Conservation (phyloP, 2,888 invertebrate species). For the Odontocerum albicorne region DNA sequence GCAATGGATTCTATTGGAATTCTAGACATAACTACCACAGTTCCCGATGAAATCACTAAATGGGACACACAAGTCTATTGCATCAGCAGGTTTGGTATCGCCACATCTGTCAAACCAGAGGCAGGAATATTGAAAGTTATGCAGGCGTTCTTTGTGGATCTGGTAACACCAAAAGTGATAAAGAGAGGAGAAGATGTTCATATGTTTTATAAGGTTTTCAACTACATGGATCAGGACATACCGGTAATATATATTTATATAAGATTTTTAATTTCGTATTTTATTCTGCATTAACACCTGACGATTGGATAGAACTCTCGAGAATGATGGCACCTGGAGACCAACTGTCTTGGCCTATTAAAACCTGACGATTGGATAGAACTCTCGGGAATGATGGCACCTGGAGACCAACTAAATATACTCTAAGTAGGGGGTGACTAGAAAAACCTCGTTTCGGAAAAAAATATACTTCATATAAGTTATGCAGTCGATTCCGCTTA, state of each 20-base stretch:
- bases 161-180: slow-evolving; percentile 66
- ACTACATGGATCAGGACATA: slow-evolving; percentile 69
- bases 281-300: neutral
- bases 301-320: neutral
- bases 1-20: slow-evolving; percentile 39
- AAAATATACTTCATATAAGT: no score
- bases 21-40: slow-evolving; percentile 41
- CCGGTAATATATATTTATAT: slow-evolving; percentile 79
- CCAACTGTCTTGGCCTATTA: neutral
- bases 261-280: neutral
- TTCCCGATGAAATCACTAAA: slow-evolving; percentile 51
- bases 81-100: slow-evolving; percentile 46
- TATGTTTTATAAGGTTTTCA: slow-evolving; percentile 69
- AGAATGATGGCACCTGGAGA: no score
- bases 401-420: no score
- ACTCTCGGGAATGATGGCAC: no score
- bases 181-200: slow-evolving; percentile 67
- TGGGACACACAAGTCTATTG: slow-evolving; percentile 51
- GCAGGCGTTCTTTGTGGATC: slow-evolving; percentile 75
- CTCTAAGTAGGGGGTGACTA: no score
- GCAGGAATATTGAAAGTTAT: slow-evolving; percentile 68
- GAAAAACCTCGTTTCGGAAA: no score
- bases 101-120: slow-evolving; percentile 50
- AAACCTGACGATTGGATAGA: no score
- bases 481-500: no score